phyloP scores from a whole-genome alignment of 2,888 invertebrate species.

The Standfussiana lucernea region DNA sequence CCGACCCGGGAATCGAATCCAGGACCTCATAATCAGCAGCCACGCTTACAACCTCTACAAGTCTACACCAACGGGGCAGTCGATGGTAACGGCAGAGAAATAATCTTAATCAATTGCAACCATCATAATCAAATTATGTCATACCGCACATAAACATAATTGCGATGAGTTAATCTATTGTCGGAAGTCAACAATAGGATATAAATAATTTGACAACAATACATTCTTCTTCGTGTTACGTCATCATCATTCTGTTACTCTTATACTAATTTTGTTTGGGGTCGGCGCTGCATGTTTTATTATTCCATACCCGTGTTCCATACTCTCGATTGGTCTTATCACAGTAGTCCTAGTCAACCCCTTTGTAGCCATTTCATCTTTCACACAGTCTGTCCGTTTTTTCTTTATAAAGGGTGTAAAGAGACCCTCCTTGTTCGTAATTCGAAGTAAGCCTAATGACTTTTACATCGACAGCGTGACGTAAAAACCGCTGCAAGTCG shows the following conservation, averaged over 20 bases:
- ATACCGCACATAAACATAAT: not conserved
- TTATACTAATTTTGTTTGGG: not conserved
- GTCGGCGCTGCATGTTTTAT: not conserved
- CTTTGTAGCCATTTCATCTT: no score
- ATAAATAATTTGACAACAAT: constrained; percentile 17
- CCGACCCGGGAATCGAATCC: no score
- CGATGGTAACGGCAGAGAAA: not conserved
- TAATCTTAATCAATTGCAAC: constrained; percentile 1
- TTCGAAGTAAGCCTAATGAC: no score
- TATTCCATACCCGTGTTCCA: no score
- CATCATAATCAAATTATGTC: not conserved
- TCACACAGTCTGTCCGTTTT: no score
- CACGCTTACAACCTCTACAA: not conserved
- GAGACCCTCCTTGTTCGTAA: no score
- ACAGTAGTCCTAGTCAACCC: no score
- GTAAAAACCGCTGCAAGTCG: no score
- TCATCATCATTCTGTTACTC: not conserved
- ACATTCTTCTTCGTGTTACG: not conserved
- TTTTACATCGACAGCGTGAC: no score
- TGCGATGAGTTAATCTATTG: constrained; percentile 30
- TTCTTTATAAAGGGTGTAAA: no score
- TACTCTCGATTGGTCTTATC: no score
- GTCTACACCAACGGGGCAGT: not conserved
- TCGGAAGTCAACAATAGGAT: constrained; percentile 32
- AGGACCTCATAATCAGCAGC: no score